Base-by-base conservation (phyloP, 2,797 vertebrate species). In the Trematomus bernacchii region DNA sequence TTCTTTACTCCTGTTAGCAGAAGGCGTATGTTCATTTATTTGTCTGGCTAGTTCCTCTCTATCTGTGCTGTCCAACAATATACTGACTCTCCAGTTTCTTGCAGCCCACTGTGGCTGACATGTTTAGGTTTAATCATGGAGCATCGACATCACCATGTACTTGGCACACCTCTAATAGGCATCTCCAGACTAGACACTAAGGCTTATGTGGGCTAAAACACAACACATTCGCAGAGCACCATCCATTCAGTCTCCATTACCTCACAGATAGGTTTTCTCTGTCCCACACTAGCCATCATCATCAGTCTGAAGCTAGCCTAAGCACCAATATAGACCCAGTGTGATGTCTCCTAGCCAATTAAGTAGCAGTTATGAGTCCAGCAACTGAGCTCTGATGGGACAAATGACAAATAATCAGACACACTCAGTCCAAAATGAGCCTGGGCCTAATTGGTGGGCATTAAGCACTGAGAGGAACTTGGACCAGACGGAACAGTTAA, bases 321-420 rank as follows among this genome's bases (percentile, higher is more conserved):
- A 91, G 91, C 82, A 88, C 86, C 88, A 73, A 82, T 82, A 89
- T 40, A 90, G 87, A 84, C 82, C 79, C 82, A 70, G 69, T 62
- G 65, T 85, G 89, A 85, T 87, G 82, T 88, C 87, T 90, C 85
- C 70, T 16, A 77, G 86, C 90, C 89, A 93, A 92, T 94, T 93
- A 93, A 89, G 82, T 58, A 42, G 82, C 79, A 58, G 85, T 91
- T 91, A 92, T 84, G 90, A 91, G 85, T 85, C 83, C 79, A 81
- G 88, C 74, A 91, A 80, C 87, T 90, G 72, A 72, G 79, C 86
- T 83, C 83, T 87, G 87, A 90, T 90, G 91, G 88, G 85, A 84
- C 72, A 83, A 78, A 90, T 91, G 91, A 94, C 87, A 91, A 90
- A 91, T 88, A 89, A 87, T 88, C 79, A 86, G 76, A 80, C 84